Evolutionary conservation across 2,888 invertebrate genomes (phyloP).

Genomic region (Caenorhabditis sp.): DNA sequence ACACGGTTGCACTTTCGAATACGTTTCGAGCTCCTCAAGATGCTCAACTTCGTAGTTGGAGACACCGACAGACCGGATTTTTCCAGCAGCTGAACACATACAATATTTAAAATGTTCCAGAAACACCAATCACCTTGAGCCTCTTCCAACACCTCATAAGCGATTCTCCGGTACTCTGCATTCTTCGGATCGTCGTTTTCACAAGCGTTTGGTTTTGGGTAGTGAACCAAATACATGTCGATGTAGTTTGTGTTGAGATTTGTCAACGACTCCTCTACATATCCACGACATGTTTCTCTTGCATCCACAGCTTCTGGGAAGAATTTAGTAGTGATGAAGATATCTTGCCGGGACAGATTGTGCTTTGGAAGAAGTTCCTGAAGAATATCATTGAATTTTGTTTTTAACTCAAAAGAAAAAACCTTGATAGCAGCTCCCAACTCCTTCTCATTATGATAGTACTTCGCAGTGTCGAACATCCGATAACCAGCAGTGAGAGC

Average conservation of each 20-base stretch:
- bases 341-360: slow-evolving; percentile 87
- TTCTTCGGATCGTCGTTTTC: slow-evolving; percentile 85
- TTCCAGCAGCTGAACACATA: slow-evolving; percentile 83
- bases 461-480: slow-evolving; percentile 88
- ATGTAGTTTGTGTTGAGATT: slow-evolving; percentile 76
- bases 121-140: slow-evolving; percentile 83
- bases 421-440: slow-evolving; percentile 87
- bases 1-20: slow-evolving; percentile 61
- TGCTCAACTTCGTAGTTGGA: slow-evolving; percentile 90
- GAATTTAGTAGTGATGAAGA: slow-evolving; percentile 91
- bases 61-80: slow-evolving; percentile 88
- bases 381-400: slow-evolving; percentile 20
- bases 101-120: slow-evolving; percentile 66
- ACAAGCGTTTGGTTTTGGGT: slow-evolving; percentile 88
- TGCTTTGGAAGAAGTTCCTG: slow-evolving; percentile 87
- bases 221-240: slow-evolving; percentile 87
- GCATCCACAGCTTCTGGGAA: slow-evolving; percentile 72
- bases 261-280: slow-evolving; percentile 76
- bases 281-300: slow-evolving; percentile 52
- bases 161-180: slow-evolving; percentile 86
- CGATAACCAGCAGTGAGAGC: slow-evolving; percentile 84
- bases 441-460: slow-evolving; percentile 89
- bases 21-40: slow-evolving; percentile 86
- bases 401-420: neutral
- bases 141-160: slow-evolving; percentile 88